Evolutionary conservation across 2,797 vertebrate genomes (phyloP).

Genomic region (Propithecus perrieri): DNA sequence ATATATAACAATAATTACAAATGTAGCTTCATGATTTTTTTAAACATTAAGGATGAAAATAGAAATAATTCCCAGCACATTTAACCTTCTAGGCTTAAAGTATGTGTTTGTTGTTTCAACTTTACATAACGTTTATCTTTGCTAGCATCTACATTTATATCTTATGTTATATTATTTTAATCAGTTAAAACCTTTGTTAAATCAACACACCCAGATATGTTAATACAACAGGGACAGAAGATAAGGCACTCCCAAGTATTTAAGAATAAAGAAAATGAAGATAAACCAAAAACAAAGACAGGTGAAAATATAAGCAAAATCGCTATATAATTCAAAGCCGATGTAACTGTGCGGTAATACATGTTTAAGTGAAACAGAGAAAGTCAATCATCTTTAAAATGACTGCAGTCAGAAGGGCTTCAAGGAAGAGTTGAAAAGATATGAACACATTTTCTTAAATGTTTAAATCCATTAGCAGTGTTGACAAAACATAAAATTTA

Average conservation of each 20-base stretch:
- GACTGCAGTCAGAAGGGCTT: background rate
- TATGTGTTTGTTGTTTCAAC: background rate
- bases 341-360: background rate
- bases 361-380: background rate
- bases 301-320: slow-evolving; percentile 19
- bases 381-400: background rate
- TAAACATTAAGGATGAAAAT: slow-evolving; percentile 14
- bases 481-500: background rate
- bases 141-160: background rate
- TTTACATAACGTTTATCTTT: background rate
- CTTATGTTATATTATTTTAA: background rate
- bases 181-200: background rate
- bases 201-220: background rate
- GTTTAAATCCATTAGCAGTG: background rate
- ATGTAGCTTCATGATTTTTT: slow-evolving; percentile 21
- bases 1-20: slow-evolving; percentile 39
- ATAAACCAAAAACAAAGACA: background rate
- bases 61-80: slow-evolving; percentile 5
- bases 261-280: background rate
- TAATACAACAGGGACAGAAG: background rate
- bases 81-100: background rate
- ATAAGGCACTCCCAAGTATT: background rate
- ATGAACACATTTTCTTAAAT: background rate
- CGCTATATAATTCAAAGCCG: background rate
- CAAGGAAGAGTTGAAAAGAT: background rate